These are phyloP conservation scores for Propsilocerus akamusi DNA, from an alignment of 1,140 invertebrate species.

Conservation along the genomic window DNA sequence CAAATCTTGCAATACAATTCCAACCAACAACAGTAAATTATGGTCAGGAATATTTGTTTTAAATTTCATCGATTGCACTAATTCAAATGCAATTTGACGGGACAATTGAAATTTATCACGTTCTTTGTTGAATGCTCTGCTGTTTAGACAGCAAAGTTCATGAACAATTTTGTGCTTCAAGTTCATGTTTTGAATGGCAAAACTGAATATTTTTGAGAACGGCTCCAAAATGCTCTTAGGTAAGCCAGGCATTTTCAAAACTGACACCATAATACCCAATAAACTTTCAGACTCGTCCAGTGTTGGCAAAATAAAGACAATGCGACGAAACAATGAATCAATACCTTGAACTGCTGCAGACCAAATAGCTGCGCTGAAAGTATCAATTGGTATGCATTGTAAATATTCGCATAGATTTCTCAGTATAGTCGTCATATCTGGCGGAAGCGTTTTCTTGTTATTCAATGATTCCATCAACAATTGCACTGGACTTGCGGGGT, in stretches of 20 bases:
- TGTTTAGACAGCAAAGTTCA: constrained; percentile 79
- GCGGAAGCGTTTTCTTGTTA: constrained; percentile 67
- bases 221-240: constrained; percentile 57
- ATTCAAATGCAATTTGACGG: constrained; percentile 76
- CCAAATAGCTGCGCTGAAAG: constrained; percentile 55
- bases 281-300: constrained; percentile 58
- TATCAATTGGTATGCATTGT: constrained; percentile 77
- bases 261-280: constrained; percentile 66
- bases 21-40: constrained; percentile 82
- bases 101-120: constrained; percentile 85
- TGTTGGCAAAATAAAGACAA: constrained; percentile 52
- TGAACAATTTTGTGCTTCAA: constrained; percentile 68
- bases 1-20: constrained; percentile 56
- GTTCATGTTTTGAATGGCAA: constrained; percentile 73
- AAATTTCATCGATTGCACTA: constrained; percentile 89
- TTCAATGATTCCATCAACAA: constrained; percentile 80
- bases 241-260: constrained; percentile 71
- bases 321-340: constrained; percentile 68
- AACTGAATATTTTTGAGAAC: constrained; percentile 88
- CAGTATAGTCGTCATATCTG: constrained; percentile 56
- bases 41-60: constrained; percentile 84
- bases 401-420: constrained; percentile 85
- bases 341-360: constrained; percentile 60
- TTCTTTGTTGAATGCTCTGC: constrained; percentile 74
- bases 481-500: constrained; percentile 83